These are phyloP conservation scores for Trematocara stigmaticum DNA, from an alignment of 2,113 vertebrate species.

Conservation along the genomic window DNA sequence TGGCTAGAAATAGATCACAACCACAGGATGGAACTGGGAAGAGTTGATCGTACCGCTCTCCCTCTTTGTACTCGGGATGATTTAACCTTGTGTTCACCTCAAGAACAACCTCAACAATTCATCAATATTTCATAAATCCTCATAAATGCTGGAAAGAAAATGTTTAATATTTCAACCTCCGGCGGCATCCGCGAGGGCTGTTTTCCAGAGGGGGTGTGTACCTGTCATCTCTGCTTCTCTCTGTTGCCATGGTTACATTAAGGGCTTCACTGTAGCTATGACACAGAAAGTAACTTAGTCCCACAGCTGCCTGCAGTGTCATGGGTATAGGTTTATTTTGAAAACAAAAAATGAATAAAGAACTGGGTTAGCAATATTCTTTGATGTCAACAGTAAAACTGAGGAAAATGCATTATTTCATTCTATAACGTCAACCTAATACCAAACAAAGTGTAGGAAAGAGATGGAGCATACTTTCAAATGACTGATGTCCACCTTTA, in stretches of 20 bases:
- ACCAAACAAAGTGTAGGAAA: neutral
- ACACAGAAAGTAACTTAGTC: conserved; percentile 25
- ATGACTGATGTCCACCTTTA: neutral
- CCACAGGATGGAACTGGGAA: neutral
- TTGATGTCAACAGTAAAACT: neutral
- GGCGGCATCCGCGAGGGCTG: neutral
- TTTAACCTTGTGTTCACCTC: neutral
- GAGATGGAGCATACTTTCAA: neutral
- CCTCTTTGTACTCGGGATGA: neutral
- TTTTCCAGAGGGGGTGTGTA: conserved; percentile 9
- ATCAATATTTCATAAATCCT: conserved; percentile 32
- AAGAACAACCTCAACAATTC: neutral
- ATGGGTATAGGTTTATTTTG: neutral
- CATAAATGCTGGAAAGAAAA: neutral
- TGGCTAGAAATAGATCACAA: neutral
- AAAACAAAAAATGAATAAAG: conserved; percentile 4
- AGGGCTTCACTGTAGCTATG: conserved; percentile 7
- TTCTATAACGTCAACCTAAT: neutral
- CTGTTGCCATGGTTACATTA: conserved; percentile 52
- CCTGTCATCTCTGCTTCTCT: conserved; percentile 8
- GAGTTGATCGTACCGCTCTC: neutral
- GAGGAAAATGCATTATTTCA: neutral
- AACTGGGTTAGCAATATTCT: neutral
- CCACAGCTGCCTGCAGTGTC: neutral
- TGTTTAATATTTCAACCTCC: conserved; percentile 27